Percentiles rank a stretch among this genome's conserved stretches.
These are phyloP conservation scores for Rhinopomastus cyanomelas DNA, from an alignment of 2,113 vertebrate species.

Conservation along the genomic window DNA sequence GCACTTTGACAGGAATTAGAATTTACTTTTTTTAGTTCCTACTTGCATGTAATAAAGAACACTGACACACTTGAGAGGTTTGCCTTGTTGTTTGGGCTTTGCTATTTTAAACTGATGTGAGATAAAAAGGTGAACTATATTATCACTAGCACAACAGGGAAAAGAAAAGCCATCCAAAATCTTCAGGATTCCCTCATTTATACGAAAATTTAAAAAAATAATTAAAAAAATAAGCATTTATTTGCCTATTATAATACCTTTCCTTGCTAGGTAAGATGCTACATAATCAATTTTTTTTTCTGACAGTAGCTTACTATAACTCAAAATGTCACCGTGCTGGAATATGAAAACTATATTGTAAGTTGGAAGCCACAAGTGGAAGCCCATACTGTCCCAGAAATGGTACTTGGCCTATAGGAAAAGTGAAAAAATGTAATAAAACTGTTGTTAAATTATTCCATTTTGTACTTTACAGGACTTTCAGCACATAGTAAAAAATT, in stretches of 20 bases:
- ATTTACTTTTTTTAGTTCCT: neutral
- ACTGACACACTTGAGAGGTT: neutral
- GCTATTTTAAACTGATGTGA: neutral
- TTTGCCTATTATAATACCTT: neutral
- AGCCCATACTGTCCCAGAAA: neutral
- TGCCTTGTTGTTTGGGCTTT: neutral
- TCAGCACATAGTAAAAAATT: neutral
- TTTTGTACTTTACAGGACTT: neutral
- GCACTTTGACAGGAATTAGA: neutral
- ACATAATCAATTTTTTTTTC: neutral
- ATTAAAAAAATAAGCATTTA: too few species aligned
- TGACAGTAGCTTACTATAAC: neutral
- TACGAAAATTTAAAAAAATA: too few species aligned
- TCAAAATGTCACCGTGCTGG: neutral
- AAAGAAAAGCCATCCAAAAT: neutral
- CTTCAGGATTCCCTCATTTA: neutral
- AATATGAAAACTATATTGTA: neutral
- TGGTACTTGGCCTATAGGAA: neutral
- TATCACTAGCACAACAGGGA: neutral
- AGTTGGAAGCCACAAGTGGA: constrained; percentile 61
- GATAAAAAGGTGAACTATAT: neutral
- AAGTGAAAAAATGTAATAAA: neutral
- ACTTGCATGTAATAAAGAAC: neutral
- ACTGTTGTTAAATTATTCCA: neutral
- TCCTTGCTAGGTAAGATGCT: neutral